Conservation (phyloP, 2,888 invertebrate genomes). For the Mesochorus sp. region DNA sequence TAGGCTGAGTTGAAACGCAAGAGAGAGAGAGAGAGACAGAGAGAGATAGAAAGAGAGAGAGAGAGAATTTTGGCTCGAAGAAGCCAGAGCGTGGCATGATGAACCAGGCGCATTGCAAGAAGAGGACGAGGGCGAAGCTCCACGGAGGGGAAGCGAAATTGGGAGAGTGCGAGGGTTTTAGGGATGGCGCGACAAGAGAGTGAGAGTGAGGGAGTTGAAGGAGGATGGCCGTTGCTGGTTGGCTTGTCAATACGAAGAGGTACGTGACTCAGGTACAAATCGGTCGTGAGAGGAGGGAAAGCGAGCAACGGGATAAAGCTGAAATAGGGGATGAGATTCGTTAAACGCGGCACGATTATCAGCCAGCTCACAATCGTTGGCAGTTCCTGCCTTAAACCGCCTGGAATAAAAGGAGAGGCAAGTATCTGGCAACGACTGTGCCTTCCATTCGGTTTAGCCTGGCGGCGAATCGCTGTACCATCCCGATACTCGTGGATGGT, state of each 20-base stretch:
- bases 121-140: conserved; percentile 9
- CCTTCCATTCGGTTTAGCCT: background rate
- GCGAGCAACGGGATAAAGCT: conserved; percentile 10
- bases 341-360: conserved; percentile 12
- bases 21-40: no score
- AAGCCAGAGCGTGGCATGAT: conserved; percentile 14
- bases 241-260: conserved; percentile 79
- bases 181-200: conserved; percentile 56
- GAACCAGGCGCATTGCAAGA: conserved; percentile 19
- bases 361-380: conserved; percentile 3
- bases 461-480: background rate
- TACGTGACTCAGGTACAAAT: conserved; percentile 79
- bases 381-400: background rate
- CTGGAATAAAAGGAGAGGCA: background rate
- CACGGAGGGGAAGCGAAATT: conserved; percentile 26
- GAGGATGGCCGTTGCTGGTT: conserved; percentile 70
- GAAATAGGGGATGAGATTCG: conserved; percentile 1
- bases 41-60: no score
- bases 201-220: conserved; percentile 58
- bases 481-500: background rate
- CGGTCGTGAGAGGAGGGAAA: conserved; percentile 62
- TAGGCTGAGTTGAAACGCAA: no score
- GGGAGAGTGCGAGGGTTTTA: conserved; percentile 17
- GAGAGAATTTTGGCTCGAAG: conserved; percentile 16
- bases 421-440: background rate